Evolutionary conservation across 2,888 invertebrate genomes (phyloP).

Genomic region (Acleris holmiana): DNA sequence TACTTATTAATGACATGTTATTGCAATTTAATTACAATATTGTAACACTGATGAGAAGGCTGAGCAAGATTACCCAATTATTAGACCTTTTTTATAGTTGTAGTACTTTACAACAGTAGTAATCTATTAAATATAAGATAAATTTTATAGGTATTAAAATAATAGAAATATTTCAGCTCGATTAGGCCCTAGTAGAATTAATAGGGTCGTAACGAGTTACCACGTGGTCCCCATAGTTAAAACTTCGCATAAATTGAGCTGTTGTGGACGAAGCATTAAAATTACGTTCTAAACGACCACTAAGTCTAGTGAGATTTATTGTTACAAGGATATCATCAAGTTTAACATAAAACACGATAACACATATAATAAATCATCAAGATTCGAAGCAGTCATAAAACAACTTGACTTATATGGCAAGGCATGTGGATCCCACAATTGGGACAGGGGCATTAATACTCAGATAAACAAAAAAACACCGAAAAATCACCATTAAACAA

Average conservation of each 20-base stretch:
- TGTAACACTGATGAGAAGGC: too few relatives aligned
- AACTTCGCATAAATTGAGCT: background rate
- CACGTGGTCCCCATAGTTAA: background rate
- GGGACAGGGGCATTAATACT: constrained; percentile 27
- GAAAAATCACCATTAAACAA: constrained; percentile 53
- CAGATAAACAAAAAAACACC: constrained; percentile 42
- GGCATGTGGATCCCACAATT: constrained; percentile 30
- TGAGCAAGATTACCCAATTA: too few relatives aligned
- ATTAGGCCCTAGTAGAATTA: too few relatives aligned
- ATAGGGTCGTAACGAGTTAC: background rate
- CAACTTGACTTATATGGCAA: constrained; percentile 34
- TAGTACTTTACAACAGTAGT: too few relatives aligned
- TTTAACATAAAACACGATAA: constrained; percentile 30
- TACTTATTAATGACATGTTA: too few relatives aligned
- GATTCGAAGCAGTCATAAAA: constrained; percentile 30
- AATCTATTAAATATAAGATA: too few relatives aligned
- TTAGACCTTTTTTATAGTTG: too few relatives aligned
- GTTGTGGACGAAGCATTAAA: constrained; percentile 11
- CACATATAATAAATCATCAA: constrained; percentile 34
- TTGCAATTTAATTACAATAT: too few relatives aligned
- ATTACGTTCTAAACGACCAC: constrained; percentile 6
- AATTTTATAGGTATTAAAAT: too few relatives aligned
- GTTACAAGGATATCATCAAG: constrained; percentile 33
- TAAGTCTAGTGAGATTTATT: constrained; percentile 13
- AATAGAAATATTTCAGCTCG: too few relatives aligned